Evolutionary conservation across 2,113 vertebrate genomes (phyloP).

Genomic region (Amia ocellicauda): DNA sequence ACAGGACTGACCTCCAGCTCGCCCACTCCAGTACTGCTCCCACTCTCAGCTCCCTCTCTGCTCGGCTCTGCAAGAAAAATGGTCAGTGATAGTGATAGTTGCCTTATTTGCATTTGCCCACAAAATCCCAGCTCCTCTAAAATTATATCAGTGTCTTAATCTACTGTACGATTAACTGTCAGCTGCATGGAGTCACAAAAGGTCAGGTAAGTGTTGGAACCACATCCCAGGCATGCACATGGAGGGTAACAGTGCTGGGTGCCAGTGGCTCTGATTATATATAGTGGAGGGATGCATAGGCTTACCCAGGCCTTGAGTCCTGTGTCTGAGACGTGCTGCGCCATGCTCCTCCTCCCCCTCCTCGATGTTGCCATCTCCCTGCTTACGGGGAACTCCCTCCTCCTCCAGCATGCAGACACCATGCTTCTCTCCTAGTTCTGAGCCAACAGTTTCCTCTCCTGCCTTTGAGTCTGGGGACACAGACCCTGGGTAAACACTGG

Average conservation of each 20-base stretch:
- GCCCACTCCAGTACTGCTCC: slow-evolving; percentile 38
- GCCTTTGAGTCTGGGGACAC: slow-evolving; percentile 24
- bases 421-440: slow-evolving; percentile 27
- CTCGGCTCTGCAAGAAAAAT: slow-evolving; percentile 11
- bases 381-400: slow-evolving; percentile 25
- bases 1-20: slow-evolving; percentile 64
- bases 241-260: too few species aligned
- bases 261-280: too few species aligned
- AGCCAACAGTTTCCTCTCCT: not conserved
- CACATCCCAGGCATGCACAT: too few species aligned
- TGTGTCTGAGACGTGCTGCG: slow-evolving; percentile 39
- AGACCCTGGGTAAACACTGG: too few species aligned
- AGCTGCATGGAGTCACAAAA: too few species aligned
- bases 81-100: fast-evolving
- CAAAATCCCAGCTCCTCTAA: too few species aligned
- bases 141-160: too few species aligned
- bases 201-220: too few species aligned
- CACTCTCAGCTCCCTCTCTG: slow-evolving; percentile 33
- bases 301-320: slow-evolving; percentile 15
- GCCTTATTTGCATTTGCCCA: too few species aligned
- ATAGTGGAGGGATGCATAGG: too few species aligned
- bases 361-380: slow-evolving; percentile 17
- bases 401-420: slow-evolving; percentile 26
- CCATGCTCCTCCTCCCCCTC: slow-evolving; percentile 49
- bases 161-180: too few species aligned